Conservation (phyloP, 2,888 invertebrate species). For the Scaeva pyrastri region DNA sequence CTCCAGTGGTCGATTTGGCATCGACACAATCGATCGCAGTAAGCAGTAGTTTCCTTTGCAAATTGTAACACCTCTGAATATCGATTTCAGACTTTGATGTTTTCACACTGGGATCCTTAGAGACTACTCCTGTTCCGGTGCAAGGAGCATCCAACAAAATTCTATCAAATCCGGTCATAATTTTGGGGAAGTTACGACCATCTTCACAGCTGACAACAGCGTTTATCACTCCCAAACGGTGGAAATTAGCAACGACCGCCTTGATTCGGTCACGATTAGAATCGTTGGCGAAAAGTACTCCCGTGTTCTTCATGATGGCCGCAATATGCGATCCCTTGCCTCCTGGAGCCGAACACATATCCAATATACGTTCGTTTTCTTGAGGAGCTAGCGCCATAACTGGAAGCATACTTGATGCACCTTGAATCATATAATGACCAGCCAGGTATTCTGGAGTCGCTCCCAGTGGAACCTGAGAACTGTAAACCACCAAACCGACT, state of each 20-base stretch:
- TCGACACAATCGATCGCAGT: conserved; percentile 98
- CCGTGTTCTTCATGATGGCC: conserved; percentile 99
- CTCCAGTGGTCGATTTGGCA: conserved; percentile 95
- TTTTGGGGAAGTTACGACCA: conserved; percentile 92
- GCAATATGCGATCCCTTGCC: conserved; percentile 99
- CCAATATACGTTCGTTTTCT: conserved; percentile 96
- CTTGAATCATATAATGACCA: conserved; percentile 98
- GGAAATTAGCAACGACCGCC: conserved; percentile 98
- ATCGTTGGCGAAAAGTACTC: conserved; percentile 98
- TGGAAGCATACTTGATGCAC: conserved; percentile 97
- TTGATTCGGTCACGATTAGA: conserved; percentile 94
- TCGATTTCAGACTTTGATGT: conserved; percentile 95
- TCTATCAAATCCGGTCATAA: conserved; percentile 96
- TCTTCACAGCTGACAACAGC: conserved; percentile 95
- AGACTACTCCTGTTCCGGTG: conserved; percentile 98
- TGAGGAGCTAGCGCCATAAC: conserved; percentile 99
- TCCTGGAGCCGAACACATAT: conserved; percentile 99
- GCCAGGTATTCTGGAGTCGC: conserved; percentile 99
- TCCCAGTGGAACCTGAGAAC: conserved; percentile 97
- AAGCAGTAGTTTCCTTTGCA: conserved; percentile 95
- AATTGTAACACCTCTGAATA: conserved; percentile 94
- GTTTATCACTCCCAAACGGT: conserved; percentile 97
- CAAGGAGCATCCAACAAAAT: conserved; percentile 99
- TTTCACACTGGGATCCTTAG: conserved; percentile 99
- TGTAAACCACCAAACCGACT: conserved; percentile 98